Base-by-base conservation (phyloP, 2,113 vertebrate genomes). In the Smithornis capensis region DNA sequence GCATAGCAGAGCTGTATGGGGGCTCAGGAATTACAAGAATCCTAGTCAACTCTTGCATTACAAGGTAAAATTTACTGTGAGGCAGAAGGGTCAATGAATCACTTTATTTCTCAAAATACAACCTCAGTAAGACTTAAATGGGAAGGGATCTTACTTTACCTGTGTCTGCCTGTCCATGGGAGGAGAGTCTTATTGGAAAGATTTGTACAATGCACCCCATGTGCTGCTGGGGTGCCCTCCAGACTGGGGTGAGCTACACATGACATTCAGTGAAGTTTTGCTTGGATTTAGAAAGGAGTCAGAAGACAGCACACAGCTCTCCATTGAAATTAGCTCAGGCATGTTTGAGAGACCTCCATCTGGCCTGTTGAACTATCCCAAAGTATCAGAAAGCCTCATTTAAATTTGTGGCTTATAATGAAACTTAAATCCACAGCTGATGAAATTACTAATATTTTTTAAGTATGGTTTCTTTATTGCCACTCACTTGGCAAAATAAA, bases 221-320 rank as follows among this genome's bases (percentile, higher is more conserved):
- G 40, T 35, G 65, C 47, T 87, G 27, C 40, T 15, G 9, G 1
- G 0, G 18, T 14, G 2, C 10, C 6, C 19, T 12, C 10, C 16
- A 16, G 19, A 1, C 4, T 9, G n/a, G 28, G 7, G 4, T 1
- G 13, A 56, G 38, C 6, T 60, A 33, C 38, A 1, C 2, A 0
- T 4, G 8, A 31, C 28, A 17, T 16, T 28, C 22, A 69, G 67
- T 4, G 37, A 44, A 29, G 7, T 27, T 52, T 14, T 78, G 11
- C 49, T 29, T 10, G 2, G 8, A 64, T 89, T 49, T 83, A 83
- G 68, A 15, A 8, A 73, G 21, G 4, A 77, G 12, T 28, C 63
- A 74, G 42, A 8, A 21, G 14, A 35, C 8, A 68, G 28, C 12
- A 12, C 24, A 10, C 25, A 49, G 33, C 6, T 49, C n/a, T 47